Evolutionary conservation across 2,797 vertebrate species (phyloP), one percentile per base, ranked within the genome.

Genomic region (Acipenser ruthenus): DNA sequence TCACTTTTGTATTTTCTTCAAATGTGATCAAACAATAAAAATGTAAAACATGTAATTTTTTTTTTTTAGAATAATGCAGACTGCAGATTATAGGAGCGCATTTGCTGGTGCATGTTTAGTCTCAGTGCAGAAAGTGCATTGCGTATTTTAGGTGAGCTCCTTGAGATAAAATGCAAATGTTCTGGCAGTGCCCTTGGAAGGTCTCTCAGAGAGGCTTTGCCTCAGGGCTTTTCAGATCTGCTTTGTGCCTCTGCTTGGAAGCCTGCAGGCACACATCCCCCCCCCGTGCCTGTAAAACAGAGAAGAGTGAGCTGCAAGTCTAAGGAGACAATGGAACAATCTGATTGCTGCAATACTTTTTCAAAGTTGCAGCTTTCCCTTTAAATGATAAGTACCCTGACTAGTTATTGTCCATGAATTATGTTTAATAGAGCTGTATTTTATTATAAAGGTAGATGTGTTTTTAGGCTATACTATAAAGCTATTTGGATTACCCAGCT

Each of bases 401-500:
- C 64, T 70, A 75, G 73, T 78, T 81, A 83, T 85, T 84, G 82
- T 79, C 74, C 73, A 60, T 69, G 73, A 77, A 75, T 77, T 77
- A 76, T 69, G 75, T 68, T 74, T 73, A 82, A 81, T 18, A 76
- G 70, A 70, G 64, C 76, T 71, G 49, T 80, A 72, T 81, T 78
- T 80, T 78, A 80, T 79, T 74, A 81, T 3, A 81, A 72, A 80
- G 80, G 72, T 10, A 76, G 73, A 80, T 78, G 75, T 81, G 69
- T 71, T 56, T 73, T 68, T 65, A 68, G 75, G 75, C 68, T 78
- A 75, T 74, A 80, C 78, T 88, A 82, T 81, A 83, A 85, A 83
- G 80, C 83, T 73, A 70, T 67, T 65, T 64, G 83, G 80, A 86
- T 83, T 84, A 80, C 70, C 81, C 81, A 80, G 78, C 55, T 59